Evolutionary conservation across 2,888 invertebrate genomes (phyloP).

Genomic region (Psylliodes chrysocephalus): DNA sequence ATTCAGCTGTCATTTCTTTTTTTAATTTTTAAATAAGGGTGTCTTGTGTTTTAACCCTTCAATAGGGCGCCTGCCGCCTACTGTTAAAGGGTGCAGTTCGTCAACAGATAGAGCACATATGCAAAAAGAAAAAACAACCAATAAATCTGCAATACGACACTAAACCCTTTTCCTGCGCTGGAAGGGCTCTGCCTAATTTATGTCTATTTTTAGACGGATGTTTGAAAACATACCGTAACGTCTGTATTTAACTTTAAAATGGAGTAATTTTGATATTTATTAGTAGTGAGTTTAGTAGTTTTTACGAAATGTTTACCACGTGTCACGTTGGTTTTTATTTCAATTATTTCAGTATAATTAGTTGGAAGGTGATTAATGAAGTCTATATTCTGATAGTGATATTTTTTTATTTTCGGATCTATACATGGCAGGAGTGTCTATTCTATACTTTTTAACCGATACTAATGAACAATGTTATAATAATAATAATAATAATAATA

Average conservation of each 20-base stretch:
- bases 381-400: no score
- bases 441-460: no score
- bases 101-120: conserved; percentile 39
- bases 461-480: no score
- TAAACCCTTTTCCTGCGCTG: conserved; percentile 49
- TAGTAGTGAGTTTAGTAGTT: neutral
- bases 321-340: conserved; percentile 10
- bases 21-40: conserved; percentile 15
- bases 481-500: no score
- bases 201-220: conserved; percentile 42
- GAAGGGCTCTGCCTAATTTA: conserved; percentile 41
- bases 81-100: conserved; percentile 7
- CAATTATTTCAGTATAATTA: conserved; percentile 9
- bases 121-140: conserved; percentile 46
- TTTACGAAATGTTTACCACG: conserved; percentile 1
- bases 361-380: no score
- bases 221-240: conserved; percentile 35
- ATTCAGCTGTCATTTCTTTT: conserved; percentile 23
- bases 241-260: conserved; percentile 10
- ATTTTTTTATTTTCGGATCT: no score
- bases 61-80: neutral
- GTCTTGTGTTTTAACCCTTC: conserved; percentile 31
- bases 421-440: no score
- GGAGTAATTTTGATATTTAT: conserved; percentile 21
- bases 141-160: conserved; percentile 51